Evolutionary conservation across 2,888 invertebrate genomes (phyloP), one percentile per base, ranked within the genome.

Genomic region (Clusia tigrina): DNA sequence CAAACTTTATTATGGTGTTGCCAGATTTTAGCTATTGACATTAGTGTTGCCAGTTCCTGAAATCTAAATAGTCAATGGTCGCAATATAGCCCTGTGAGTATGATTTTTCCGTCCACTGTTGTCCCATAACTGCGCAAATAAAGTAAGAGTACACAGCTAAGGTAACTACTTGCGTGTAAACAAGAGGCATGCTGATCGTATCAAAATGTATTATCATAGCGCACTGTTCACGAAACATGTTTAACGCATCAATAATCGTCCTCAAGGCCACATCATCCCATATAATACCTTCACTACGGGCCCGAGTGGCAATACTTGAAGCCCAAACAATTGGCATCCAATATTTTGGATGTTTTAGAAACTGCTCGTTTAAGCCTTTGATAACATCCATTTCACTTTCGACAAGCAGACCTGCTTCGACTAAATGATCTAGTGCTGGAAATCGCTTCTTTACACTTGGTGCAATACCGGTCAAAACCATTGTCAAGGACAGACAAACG

Each of bases 311-410:
- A 73, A 95, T 93, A 81, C 93, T 92, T 1, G 93, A 89, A 1
- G 94, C 94, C 95, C 95, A 95, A 22, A 94, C 91, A 67, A 95
- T 91, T 9, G 95, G 94, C 79, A 95, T 78, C 94, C 94, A 95
- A 82, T 94, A 93, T 78, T 94, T 94, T n/a, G 92, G 90, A 60
- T 92, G 91, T 68, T 91, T 90, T 0, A 93, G 93, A 78, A 93
- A 93, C 79, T 93, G 92, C 18, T 85, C 83, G 79, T 94, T 91
- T 73, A 95, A 85, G 71, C 90, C 88, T 38, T 89, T 87, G 63
- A 95, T 88, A 61, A 95, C 93, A 20, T 84, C 83, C 71, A 90
- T 89, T 81, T 95, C 95, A 77, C 92, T 94, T 59, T 91, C 90
- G 58, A 91, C 86, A 38, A 95, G 83, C 20, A 95, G 83, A 65